Evolutionary conservation across 2,113 vertebrate genomes (phyloP).

Genomic region (Shinisaurus crocodilurus): DNA sequence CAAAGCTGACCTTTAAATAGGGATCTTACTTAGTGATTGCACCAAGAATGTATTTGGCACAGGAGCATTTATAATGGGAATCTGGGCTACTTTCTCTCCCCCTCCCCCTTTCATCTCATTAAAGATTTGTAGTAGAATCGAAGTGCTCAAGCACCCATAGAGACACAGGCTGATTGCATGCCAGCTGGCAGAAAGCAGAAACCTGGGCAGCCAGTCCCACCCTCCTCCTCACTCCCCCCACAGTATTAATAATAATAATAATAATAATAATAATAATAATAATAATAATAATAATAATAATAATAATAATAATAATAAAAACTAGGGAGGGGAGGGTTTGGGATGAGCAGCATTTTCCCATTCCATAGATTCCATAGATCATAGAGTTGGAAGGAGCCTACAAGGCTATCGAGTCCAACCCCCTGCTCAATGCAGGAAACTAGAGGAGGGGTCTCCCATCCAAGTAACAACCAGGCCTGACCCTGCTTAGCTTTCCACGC

Average conservation of each 20-base stretch:
- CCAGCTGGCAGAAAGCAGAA: background rate
- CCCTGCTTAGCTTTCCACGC: no score
- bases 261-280: no score
- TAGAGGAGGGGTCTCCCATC: no score
- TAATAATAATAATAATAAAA: no score
- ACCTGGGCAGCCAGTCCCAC: background rate
- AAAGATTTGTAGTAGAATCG: conserved; percentile 48
- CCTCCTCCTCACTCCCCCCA: background rate
- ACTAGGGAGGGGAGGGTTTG: background rate
- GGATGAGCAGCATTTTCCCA: background rate
- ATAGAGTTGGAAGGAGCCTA: no score
- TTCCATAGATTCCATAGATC: no score
- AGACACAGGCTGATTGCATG: background rate
- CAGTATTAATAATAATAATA: no score
- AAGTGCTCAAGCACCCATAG: background rate
- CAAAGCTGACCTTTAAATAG: conserved; percentile 71
- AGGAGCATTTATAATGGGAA: conserved; percentile 45
- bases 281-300: no score
- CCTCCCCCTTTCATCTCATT: background rate
- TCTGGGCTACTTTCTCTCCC: background rate
- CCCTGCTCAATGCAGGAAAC: no score
- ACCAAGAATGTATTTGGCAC: conserved; percentile 53
- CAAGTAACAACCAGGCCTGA: no score
- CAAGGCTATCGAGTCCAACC: no score
- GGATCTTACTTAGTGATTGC: conserved; percentile 36